A percentile compares a stretch with the other conserved stretches of the same genome.
phyloP scores from a whole-genome alignment of 1,140 invertebrate species.

The Drosophila sulfurigaster region DNA sequence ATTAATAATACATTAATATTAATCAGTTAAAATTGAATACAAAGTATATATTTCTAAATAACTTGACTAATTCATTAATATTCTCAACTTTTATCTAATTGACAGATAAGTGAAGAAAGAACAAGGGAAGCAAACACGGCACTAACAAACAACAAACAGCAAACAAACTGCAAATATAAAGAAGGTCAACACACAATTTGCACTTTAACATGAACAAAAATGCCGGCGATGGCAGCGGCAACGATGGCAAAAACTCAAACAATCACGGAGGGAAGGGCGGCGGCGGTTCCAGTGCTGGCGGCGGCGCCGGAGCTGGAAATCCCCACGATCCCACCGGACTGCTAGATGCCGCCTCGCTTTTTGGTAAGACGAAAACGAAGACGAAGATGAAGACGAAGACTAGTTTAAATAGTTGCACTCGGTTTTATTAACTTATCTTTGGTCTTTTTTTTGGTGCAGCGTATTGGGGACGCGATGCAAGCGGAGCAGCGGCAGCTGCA shows the following conservation, averaged over 20 bases:
- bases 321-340: conserved; percentile 86
- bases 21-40: no score
- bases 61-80: not conserved
- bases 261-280: conserved; percentile 61
- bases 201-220: conserved; percentile 84
- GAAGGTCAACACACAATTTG: conserved; percentile 25
- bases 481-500: conserved; percentile 84
- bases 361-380: conserved; percentile 85
- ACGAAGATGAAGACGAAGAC: no score
- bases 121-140: conserved; percentile 38
- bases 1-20: no score
- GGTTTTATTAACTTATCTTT: not conserved
- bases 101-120: conserved; percentile 32
- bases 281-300: conserved; percentile 60
- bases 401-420: no score
- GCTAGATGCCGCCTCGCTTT: conserved; percentile 88
- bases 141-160: conserved; percentile 8
- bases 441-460: conserved; percentile 86
- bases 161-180: conserved; percentile 11
- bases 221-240: conserved; percentile 81
- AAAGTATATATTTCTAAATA: no score
- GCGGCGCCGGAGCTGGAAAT: conserved; percentile 61
- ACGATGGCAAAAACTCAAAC: conserved; percentile 77
- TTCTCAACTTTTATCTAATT: conserved; percentile 10
- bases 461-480: conserved; percentile 89